These are phyloP conservation scores for Tuberolachnus salignus DNA, from an alignment of 2,888 invertebrate genomes.

Conservation along the genomic window DNA sequence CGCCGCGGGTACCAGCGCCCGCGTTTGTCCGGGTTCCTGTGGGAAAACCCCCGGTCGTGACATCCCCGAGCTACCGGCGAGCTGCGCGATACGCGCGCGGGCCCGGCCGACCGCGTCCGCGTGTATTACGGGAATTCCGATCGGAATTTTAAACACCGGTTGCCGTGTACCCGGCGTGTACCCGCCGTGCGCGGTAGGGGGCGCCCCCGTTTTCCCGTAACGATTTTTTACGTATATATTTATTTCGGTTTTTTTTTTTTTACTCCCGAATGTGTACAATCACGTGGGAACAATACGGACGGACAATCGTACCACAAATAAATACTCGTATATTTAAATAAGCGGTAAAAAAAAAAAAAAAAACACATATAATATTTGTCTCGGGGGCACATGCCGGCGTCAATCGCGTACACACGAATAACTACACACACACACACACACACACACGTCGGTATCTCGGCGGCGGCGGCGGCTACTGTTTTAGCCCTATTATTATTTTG, in stretches of 20 bases:
- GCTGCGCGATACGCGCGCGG: too few species aligned
- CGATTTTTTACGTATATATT: conserved; percentile 38
- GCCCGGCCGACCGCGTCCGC: too few species aligned
- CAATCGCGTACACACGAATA: conserved; percentile 36
- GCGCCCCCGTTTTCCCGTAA: conserved; percentile 11
- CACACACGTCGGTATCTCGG: conserved; percentile 1
- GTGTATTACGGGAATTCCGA: conserved; percentile 48
- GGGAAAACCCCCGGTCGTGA: conserved; percentile 49
- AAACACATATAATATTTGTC: conserved; percentile 19
- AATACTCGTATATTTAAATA: not conserved
- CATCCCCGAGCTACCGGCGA: conserved; percentile 46
- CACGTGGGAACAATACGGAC: conserved; percentile 52
- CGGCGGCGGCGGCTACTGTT: conserved; percentile 26
- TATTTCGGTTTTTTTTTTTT: too few species aligned
- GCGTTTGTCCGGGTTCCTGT: conserved; percentile 3
- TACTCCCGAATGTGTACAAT: conserved; percentile 54
- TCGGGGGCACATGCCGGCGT: conserved; percentile 53
- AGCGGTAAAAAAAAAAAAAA: conserved; percentile 20
- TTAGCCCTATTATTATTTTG: conserved; percentile 53
- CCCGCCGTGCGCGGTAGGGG: not conserved
- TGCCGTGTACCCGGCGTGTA: not conserved
- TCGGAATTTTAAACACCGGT: conserved; percentile 40
- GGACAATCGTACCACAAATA: conserved; percentile 36
- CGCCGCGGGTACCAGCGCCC: not conserved
- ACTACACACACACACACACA: not conserved